Conservation (phyloP, 2,888 invertebrate species). For the Orthonevra nobilis region DNA sequence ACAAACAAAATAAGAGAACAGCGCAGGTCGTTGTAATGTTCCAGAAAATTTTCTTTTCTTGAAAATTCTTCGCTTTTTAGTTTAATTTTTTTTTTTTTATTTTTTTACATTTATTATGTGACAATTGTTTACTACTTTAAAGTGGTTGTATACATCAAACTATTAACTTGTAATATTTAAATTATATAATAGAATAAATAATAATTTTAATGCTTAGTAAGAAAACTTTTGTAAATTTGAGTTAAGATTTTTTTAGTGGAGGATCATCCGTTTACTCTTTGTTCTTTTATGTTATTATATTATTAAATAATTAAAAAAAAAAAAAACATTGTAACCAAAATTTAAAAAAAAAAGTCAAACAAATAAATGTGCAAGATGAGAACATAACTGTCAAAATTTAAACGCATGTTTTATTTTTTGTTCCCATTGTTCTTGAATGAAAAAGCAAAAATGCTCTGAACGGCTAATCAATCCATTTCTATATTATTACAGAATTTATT, state of each 20-base stretch:
- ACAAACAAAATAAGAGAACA: not conserved
- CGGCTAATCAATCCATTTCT: too few relatives aligned
- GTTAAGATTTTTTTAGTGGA: conserved; percentile 48
- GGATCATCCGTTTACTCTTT: conserved; percentile 20
- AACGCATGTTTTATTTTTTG: not conserved
- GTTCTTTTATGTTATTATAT: conserved; percentile 24
- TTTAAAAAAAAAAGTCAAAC: conserved; percentile 28
- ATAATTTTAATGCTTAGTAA: conserved; percentile 2
- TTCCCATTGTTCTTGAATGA: too few relatives aligned
- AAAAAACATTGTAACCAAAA: conserved; percentile 36
- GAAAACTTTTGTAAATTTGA: conserved; percentile 21
- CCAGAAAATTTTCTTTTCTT: conserved; percentile 37
- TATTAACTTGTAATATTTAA: conserved; percentile 28
- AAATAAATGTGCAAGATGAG: conserved; percentile 22
- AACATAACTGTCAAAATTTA: conserved; percentile 2
- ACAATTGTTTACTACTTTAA: conserved; percentile 26
- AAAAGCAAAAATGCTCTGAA: too few relatives aligned
- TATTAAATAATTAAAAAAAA: conserved; percentile 25
- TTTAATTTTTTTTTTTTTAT: conserved; percentile 22
- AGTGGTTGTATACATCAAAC: conserved; percentile 54
- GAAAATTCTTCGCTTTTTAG: conserved; percentile 16
- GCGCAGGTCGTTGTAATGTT: conserved; percentile 52
- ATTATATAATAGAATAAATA: not conserved
- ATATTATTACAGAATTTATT: too few relatives aligned
- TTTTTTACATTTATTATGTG: conserved; percentile 3